A percentile compares a stretch with the other conserved stretches of the same genome.
These are phyloP conservation scores for Formicarius rufipectus DNA, from an alignment of 2,113 vertebrate species.

Conservation along the genomic window DNA sequence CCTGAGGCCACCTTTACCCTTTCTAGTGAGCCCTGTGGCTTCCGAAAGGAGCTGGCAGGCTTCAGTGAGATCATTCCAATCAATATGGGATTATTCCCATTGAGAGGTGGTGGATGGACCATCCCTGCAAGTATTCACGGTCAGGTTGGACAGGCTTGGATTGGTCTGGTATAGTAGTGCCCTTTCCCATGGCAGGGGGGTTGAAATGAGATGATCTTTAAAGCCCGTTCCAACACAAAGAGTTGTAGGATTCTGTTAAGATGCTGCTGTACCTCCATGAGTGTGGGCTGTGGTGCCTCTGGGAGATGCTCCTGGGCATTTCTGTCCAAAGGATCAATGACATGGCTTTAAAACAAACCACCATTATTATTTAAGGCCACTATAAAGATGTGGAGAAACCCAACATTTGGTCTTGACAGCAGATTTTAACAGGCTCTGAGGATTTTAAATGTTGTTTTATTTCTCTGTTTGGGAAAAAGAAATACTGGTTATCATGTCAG, in stretches of 20 bases:
- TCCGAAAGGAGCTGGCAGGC: neutral
- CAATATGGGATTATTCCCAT: neutral
- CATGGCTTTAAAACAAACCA: neutral
- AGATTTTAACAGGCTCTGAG: neutral
- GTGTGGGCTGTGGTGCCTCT: accelerated
- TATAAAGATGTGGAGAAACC: neutral
- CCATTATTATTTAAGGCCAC: accelerated
- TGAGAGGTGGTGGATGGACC: neutral
- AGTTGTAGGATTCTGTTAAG: neutral
- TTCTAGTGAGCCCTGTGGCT: accelerated
- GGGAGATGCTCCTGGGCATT: neutral
- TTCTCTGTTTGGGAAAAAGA: neutral
- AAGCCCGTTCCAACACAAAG: neutral
- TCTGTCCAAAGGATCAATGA: neutral
- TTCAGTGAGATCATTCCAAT: neutral
- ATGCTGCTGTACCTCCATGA: accelerated
- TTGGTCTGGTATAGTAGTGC: neutral
- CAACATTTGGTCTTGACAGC: neutral
- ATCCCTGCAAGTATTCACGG: neutral
- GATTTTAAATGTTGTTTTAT: neutral
- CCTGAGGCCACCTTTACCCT: neutral
- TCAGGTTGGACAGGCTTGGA: accelerated
- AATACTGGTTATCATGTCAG: neutral
- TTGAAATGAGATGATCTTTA: neutral
- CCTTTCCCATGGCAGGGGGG: neutral